Evolutionary conservation across 2,888 invertebrate genomes (phyloP), one percentile per base, ranked within the genome.

Genomic region (Xanthorhoe spadicearia): DNA sequence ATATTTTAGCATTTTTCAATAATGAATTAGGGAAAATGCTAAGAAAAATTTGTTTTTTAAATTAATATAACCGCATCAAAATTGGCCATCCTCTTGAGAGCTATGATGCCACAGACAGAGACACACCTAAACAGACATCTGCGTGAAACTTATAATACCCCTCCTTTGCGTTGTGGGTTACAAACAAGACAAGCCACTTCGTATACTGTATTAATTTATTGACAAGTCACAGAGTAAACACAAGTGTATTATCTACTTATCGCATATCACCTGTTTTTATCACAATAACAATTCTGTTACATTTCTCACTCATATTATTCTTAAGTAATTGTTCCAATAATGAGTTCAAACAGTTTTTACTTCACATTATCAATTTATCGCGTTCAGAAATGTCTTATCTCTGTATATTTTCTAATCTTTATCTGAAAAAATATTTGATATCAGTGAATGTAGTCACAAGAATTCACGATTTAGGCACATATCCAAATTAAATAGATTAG

Each of bases 161-260:
- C n/a, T n/a, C n/a, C n/a, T n/a, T n/a, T n/a, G n/a, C n/a, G n/a
- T n/a, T n/a, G n/a, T n/a, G n/a, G n/a, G n/a, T 9, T 61, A 50
- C 19, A n/a, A 61, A 61, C n/a, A 55, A 49, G 55, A 19, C 55
- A 43, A 50, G 50, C 15, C 46, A 53, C 60, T 46, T 61, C 52
- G 17, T 1, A 48, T 35, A 19, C 48, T 32, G 48, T 18, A 18
- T 43, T 19, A 43, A 38, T 43, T 43, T 43, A 43, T 43, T 43
- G 38, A 43, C 38, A 43, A 43, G 43, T 43, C 7, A 43, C 38
- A n/a, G 19, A 19, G 17, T 57, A 28, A 10, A 15, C 28, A 18
- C 35, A 53, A 53, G 53, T 35, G 53, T 10, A 15, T 15, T 43
- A n/a, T n/a, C n/a, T n/a, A n/a, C n/a, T 38, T 10, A 38, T 13